Evolutionary conservation across 2,888 invertebrate genomes (phyloP).

Genomic region (Drosophila mettleri): DNA sequence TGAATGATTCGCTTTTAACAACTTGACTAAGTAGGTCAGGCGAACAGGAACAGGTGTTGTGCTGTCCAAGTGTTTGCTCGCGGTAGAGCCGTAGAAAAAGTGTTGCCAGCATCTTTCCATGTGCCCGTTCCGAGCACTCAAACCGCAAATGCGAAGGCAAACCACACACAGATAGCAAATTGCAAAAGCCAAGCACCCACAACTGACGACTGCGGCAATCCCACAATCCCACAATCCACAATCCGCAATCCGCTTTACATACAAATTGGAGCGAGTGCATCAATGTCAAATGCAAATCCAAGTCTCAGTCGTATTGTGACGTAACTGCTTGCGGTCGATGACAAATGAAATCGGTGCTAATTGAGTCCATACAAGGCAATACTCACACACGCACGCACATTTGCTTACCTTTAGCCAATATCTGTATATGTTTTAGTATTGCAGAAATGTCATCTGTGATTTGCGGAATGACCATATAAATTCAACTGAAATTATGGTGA

Average conservation of each 20-base stretch:
- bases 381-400: conserved; percentile 3
- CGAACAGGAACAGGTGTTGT: conserved; percentile 70
- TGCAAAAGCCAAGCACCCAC: conserved; percentile 72
- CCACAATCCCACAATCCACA: conserved; percentile 27
- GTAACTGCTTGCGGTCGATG: conserved; percentile 47
- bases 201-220: conserved; percentile 43
- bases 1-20: conserved; percentile 64
- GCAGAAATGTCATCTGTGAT: conserved; percentile 20
- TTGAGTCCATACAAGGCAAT: conserved; percentile 20
- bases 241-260: conserved; percentile 61
- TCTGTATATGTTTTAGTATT: conserved; percentile 1
- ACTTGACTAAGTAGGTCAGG: conserved; percentile 70
- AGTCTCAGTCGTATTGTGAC: conserved; percentile 43
- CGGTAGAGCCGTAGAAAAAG: conserved; percentile 15
- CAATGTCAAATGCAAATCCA: conserved; percentile 72
- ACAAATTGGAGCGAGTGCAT: conserved; percentile 79
- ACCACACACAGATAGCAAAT: conserved; percentile 28
- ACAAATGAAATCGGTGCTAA: conserved; percentile 34
- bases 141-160: conserved; percentile 71
- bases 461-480: conserved; percentile 40
- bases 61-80: conserved; percentile 3
- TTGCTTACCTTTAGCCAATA: not conserved
- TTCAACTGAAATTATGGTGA: conserved; percentile 34
- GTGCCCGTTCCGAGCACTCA: conserved; percentile 2
- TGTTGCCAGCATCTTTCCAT: conserved; percentile 31